These are phyloP conservation scores for Enteromius viviparus DNA, from an alignment of 2,797 vertebrate species.

Conservation along the genomic window DNA sequence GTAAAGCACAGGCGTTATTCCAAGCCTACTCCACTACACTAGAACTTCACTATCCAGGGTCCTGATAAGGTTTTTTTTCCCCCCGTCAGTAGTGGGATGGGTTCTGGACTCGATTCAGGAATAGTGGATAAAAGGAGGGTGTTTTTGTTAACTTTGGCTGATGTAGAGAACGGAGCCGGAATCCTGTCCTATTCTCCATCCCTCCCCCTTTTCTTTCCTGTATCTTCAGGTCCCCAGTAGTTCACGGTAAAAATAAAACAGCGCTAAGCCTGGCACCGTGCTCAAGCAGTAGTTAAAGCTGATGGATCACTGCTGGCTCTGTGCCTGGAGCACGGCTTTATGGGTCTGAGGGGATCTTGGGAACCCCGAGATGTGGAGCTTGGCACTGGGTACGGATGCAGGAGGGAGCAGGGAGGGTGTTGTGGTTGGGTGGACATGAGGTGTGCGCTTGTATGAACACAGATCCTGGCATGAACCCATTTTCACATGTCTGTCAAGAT, in stretches of 20 bases:
- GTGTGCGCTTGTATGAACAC: conserved; percentile 34
- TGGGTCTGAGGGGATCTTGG: conserved; percentile 58
- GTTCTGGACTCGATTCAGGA: conserved; percentile 50
- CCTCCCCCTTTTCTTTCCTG: conserved; percentile 34
- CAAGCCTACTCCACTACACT: not conserved
- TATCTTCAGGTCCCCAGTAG: conserved; percentile 51
- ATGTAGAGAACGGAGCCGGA: conserved; percentile 48
- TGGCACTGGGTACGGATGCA: conserved; percentile 52
- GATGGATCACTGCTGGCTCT: conserved; percentile 52
- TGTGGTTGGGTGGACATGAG: conserved; percentile 35
- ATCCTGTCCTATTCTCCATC: conserved; percentile 30
- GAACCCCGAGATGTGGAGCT: conserved; percentile 49
- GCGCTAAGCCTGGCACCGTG: conserved; percentile 45
- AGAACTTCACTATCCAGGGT: conserved; percentile 37
- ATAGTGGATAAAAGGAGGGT: conserved; percentile 57
- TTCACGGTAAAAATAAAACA: conserved; percentile 45
- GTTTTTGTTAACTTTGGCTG: conserved; percentile 69
- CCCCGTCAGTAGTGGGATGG: conserved; percentile 46
- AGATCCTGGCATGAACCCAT: conserved; percentile 3
- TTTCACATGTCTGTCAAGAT: conserved; percentile 47
- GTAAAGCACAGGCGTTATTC: not conserved
- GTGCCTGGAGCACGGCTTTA: conserved; percentile 52
- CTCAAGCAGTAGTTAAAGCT: conserved; percentile 54
- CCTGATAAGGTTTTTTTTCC: conserved; percentile 46
- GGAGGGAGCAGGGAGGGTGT: conserved; percentile 39